Conservation (phyloP, 2,797 vertebrate species). For the Spinus pinus region DNA sequence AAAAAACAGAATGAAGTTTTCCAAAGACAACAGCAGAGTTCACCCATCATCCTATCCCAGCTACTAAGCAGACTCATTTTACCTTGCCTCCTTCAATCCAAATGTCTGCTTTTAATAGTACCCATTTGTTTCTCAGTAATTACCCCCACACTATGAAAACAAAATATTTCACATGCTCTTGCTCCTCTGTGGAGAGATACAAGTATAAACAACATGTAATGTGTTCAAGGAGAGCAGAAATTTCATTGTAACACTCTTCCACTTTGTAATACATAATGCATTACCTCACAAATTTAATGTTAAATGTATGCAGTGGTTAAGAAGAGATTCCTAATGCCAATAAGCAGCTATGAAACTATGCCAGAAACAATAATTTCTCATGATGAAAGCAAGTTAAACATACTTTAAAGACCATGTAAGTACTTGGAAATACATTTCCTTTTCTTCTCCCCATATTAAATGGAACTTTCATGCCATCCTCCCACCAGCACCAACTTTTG, state of each 20-base stretch:
- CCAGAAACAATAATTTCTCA: background rate
- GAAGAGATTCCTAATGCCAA: background rate
- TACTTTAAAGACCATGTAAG: background rate
- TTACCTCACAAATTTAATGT: background rate
- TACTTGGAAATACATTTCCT: background rate
- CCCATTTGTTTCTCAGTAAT: background rate
- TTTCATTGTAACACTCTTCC: background rate
- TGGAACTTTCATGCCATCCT: background rate
- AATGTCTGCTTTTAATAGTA: background rate
- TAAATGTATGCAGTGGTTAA: background rate
- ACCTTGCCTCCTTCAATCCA: background rate
- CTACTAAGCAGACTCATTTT: background rate
- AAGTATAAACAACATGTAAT: background rate
- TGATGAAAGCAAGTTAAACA: background rate
- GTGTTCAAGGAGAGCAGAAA: background rate
- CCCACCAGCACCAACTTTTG: background rate
- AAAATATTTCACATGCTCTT: background rate
- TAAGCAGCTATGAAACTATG: background rate
- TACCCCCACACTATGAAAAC: background rate
- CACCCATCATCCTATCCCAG: background rate
- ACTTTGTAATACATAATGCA: background rate
- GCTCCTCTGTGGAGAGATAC: background rate
- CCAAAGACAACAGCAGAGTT: background rate
- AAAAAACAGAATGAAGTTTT: background rate
- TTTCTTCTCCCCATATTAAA: background rate